A percentile compares a stretch with the other conserved stretches of the same genome.
phyloP scores from a whole-genome alignment of 2,113 vertebrate genomes.

The Limnothrissa miodon region DNA sequence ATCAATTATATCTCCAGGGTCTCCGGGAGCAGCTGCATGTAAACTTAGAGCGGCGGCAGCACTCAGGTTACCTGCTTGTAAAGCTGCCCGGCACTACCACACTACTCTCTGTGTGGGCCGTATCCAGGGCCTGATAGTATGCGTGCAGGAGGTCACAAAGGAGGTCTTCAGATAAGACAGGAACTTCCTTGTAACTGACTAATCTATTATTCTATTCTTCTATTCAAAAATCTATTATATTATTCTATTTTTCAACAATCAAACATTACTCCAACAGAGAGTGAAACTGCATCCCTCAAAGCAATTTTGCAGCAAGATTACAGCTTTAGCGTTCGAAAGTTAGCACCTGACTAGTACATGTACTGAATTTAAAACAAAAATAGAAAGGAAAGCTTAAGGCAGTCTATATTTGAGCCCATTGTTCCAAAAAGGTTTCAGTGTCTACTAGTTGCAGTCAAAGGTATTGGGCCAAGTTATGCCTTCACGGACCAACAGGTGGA shows the following conservation, averaged over 20 bases:
- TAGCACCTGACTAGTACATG: too few relatives aligned
- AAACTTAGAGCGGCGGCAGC: constrained; percentile 42
- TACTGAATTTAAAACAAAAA: not conserved
- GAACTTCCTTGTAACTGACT: too few relatives aligned
- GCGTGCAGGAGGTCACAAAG: not conserved
- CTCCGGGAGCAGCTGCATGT: constrained; percentile 34
- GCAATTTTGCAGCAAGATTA: too few relatives aligned
- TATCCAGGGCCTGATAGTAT: constrained; percentile 28
- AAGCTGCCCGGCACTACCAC: constrained; percentile 15
- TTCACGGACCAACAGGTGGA: not conserved
- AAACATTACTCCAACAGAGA: too few relatives aligned
- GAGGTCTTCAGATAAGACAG: not conserved
- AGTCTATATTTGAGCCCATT: not conserved
- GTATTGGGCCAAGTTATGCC: not conserved
- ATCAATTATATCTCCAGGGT: constrained; percentile 38
- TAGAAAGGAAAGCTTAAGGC: not conserved
- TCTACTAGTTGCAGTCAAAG: not conserved
- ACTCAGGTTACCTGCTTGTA: constrained; percentile 49
- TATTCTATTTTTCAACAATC: not conserved
- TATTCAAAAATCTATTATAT: too few relatives aligned
- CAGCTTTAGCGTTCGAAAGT: too few relatives aligned
- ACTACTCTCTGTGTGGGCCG: constrained; percentile 29
- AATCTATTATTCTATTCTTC: too few relatives aligned
- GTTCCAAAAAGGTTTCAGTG: not conserved
- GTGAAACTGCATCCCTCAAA: too few relatives aligned